Evolutionary conservation across 1,140 invertebrate genomes (phyloP), one percentile per base, ranked within the genome.

Genomic region (Venturia canescens): DNA sequence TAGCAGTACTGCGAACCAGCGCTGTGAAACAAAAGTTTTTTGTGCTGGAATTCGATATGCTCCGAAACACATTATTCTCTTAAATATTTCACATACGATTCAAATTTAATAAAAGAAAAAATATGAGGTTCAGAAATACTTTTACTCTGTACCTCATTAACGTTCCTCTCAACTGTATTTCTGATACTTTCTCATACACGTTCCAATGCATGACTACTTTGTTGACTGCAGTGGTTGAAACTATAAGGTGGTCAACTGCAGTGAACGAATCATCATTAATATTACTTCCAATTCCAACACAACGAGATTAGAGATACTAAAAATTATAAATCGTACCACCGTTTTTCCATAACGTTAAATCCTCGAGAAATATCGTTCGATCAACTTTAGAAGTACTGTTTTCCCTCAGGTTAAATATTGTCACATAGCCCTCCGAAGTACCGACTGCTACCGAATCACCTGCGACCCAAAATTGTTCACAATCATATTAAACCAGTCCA

Each of bases 1-100:
- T 70, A 86, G 69, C 79, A 85, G 66, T 85, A 86, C 70, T 75
- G 77, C 78, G 82, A 85, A 38, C 85, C 83, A 50, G 85, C 81
- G 77, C 86, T 87, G 44, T 31, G n/a, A 53, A 83, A 81, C 75
- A 77, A 80, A 82, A 48, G 5, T 79, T 78, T 38, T 77, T 48
- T 70, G 21, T 26, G 27, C 18, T 44, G 2, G 0, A 44, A 44
- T 44, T 44, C 3, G 7, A 11, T 44, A 44, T 1, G 11, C 5
- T 4, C 13, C 11, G 38, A 44, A 4, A 44, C 11, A 1, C 38
- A 1, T 5, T 34, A 34, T 34, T 44, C 13, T 44, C 38, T 44
- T 9, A 3, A 9, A 3, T 44, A 4, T 34, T 34, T 34, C 3
- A 34, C 3, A 34, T 34, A n/a, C n/a, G n/a, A n/a, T n/a, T n/a